Percentiles rank a stretch among this genome's conserved stretches.
Evolutionary conservation across 2,797 vertebrate species (phyloP).

Genomic region (Scolopax bukidnonensis): DNA sequence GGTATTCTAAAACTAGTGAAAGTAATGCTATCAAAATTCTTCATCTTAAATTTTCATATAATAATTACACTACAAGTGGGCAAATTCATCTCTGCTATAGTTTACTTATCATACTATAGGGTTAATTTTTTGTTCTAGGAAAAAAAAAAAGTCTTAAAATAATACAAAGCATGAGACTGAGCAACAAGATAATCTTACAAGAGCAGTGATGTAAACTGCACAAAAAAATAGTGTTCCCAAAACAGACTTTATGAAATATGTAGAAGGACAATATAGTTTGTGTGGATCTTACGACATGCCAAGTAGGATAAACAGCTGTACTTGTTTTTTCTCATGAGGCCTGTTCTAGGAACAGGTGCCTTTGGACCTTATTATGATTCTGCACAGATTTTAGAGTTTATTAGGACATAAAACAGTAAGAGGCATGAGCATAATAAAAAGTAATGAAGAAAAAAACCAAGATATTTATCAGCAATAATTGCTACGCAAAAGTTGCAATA

Average conservation of each 20-base stretch:
- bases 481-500: neutral
- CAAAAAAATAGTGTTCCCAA: neutral
- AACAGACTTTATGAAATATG: neutral
- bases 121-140: neutral
- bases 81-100: neutral
- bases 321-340: neutral
- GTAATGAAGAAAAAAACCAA: neutral
- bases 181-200: neutral
- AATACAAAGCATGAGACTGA: neutral
- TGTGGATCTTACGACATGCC: neutral
- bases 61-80: neutral
- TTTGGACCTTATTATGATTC: neutral
- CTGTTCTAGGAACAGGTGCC: neutral
- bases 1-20: neutral
- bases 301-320: neutral
- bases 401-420: neutral
- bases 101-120: neutral
- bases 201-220: neutral
- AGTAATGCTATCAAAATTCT: neutral
- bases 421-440: neutral
- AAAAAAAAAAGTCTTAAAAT: neutral
- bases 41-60: neutral
- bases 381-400: neutral
- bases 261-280: neutral
- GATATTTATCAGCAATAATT: neutral